Conservation (phyloP, 1,140 invertebrate species). For the Caenorhabditis latens region DNA sequence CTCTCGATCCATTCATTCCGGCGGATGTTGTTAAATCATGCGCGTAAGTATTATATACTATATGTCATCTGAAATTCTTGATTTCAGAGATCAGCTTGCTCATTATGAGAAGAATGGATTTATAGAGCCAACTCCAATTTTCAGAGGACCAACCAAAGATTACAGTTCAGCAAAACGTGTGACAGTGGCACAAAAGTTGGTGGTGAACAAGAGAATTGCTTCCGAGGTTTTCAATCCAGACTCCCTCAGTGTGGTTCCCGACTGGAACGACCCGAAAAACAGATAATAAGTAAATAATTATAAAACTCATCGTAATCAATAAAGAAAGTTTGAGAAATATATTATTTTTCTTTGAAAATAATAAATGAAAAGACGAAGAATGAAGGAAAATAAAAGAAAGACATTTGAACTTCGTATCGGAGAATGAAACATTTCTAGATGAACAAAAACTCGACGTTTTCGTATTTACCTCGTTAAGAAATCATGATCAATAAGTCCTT, state of each 20-base stretch:
- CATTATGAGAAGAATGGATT: background rate
- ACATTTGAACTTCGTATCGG: conserved; percentile 17
- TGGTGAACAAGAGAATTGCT: background rate
- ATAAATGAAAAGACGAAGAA: too few relatives aligned
- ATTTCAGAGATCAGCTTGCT: background rate
- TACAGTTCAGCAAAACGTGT: background rate
- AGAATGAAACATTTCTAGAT: too few relatives aligned
- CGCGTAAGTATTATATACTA: background rate
- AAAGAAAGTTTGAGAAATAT: too few relatives aligned
- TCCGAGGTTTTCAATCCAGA: background rate
- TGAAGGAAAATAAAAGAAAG: background rate
- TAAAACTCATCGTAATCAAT: background rate
- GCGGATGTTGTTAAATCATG: background rate
- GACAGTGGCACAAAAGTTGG: background rate
- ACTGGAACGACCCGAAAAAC: background rate
- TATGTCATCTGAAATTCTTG: background rate
- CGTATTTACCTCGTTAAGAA: too few relatives aligned
- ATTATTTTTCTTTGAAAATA: too few relatives aligned
- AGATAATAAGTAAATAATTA: background rate
- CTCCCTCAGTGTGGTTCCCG: background rate
- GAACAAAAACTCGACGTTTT: background rate
- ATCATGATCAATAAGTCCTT: background rate
- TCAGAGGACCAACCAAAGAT: background rate
- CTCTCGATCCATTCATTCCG: background rate
- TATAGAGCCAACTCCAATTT: conserved; percentile 1